Conservation (phyloP, 2,888 invertebrate species). For the Dryocosmus kuriphilus region DNA sequence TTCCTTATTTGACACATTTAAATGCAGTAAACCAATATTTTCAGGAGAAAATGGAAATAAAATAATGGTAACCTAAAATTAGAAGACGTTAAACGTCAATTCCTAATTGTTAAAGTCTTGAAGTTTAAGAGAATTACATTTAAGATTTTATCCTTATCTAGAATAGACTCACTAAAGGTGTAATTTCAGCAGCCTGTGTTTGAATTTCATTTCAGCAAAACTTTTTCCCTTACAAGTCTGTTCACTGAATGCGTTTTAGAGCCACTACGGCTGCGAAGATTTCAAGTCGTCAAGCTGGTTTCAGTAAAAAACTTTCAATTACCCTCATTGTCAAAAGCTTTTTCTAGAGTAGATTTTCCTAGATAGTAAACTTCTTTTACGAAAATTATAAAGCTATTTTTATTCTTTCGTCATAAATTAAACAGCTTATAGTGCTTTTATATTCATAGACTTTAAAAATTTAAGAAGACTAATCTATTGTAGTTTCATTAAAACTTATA, state of each 20-base stretch:
- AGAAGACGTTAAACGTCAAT: too few relatives aligned
- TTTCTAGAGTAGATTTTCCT: not conserved
- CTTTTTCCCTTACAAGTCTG: not conserved
- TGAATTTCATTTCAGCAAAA: too few relatives aligned
- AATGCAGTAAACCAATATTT: too few relatives aligned
- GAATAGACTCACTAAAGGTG: too few relatives aligned
- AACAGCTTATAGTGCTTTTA: not conserved
- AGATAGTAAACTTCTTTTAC: not conserved
- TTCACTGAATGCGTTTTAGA: conserved; percentile 14
- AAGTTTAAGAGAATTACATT: too few relatives aligned
- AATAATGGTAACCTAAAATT: too few relatives aligned
- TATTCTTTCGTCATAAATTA: not conserved
- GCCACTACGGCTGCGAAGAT: not conserved
- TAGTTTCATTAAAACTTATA: too few relatives aligned
- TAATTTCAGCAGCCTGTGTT: too few relatives aligned
- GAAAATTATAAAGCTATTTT: not conserved
- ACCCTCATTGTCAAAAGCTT: not conserved
- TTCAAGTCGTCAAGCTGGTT: conserved; percentile 5
- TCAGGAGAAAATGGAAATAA: too few relatives aligned
- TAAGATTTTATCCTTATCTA: not conserved
- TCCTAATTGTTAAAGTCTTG: too few relatives aligned
- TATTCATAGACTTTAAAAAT: not conserved
- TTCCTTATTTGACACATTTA: too few relatives aligned
- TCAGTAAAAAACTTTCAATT: conserved; percentile 20
- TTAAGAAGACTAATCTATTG: too few relatives aligned